phyloP scores from a whole-genome alignment of 2,797 vertebrate species.

The Hippocampus kuda region DNA sequence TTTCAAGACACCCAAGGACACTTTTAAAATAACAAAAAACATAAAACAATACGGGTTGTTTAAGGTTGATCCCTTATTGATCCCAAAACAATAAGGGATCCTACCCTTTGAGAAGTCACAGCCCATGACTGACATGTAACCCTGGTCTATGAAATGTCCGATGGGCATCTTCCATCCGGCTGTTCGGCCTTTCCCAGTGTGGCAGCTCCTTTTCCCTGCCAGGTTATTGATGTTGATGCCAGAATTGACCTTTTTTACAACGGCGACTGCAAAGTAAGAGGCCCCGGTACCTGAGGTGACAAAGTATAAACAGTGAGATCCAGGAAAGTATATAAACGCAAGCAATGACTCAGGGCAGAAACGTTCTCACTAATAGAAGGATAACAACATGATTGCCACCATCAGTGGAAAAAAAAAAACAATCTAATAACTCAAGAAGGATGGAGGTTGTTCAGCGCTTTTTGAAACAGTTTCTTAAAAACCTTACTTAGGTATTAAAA shows the following conservation, averaged over 20 bases:
- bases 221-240: conserved; percentile 73
- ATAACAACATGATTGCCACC: not conserved
- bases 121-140: conserved; percentile 78
- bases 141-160: conserved; percentile 78
- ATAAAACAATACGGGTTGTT: too few species aligned
- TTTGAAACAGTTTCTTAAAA: not conserved
- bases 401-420: not conserved
- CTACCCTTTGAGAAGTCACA: conserved; percentile 76
- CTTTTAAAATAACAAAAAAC: too few species aligned
- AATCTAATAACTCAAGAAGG: not conserved
- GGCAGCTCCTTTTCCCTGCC: conserved; percentile 75
- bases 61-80: too few species aligned
- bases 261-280: conserved; percentile 82
- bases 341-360: too few species aligned
- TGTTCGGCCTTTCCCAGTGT: conserved; percentile 81
- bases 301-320: not conserved
- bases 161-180: conserved; percentile 88
- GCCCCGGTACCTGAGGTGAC: conserved; percentile 51
- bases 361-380: not conserved
- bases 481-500: not conserved
- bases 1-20: too few species aligned
- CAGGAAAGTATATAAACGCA: not conserved
- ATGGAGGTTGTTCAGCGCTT: not conserved
- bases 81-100: too few species aligned
- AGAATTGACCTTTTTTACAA: conserved; percentile 67